Base-by-base conservation (phyloP, 2,888 invertebrate species). In the Dioctria rufipes region DNA sequence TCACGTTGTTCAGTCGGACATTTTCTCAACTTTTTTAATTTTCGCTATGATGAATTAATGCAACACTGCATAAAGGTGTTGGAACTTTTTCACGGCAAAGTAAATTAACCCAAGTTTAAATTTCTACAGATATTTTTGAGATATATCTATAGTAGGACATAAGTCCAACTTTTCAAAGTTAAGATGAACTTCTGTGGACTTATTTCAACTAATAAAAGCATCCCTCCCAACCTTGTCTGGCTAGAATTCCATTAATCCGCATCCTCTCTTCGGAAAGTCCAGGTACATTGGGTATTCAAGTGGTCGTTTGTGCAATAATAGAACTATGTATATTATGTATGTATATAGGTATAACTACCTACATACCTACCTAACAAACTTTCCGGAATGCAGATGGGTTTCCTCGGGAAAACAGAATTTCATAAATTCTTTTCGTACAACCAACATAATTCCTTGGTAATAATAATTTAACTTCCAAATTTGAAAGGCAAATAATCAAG, bases 251-350 rank as follows among this genome's bases (percentile, higher is more conserved):
- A 67, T 67, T 67, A 42, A 67, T 67, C 67, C 67, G 43, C 46
- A n/a, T 40, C 40, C 25, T 13, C 43, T 67, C 67, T 67, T 49
- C 42, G 13, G 5, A 67, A 67, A 67, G 6, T 67, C 67, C 58
- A 13, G 58, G 49, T 67, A 49, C 67, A 67, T 67, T 43, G 25
- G 46, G 43, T 43, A 67, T 67, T 67, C 67, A 67, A 67, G 67
- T 67, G 67, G 49, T 67, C 67, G 67, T 67, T 67, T 67, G 67
- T 46, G 67, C 67, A 67, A 67, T 67, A 67, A 67, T 67, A 67
- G 67, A 67, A 67, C 67, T 67, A 67, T 67, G 43, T 67, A 25
- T 25, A 25, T 25, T 25, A 25, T 25, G 25, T 25, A 25, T 25
- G 25, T 25, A 25, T 25, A 25, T 25, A 25, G 25, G 25, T 25